Percentiles rank a stretch among this genome's conserved stretches.
Evolutionary conservation across 2,797 vertebrate species (phyloP).

Genomic region (Simalia tracyae): DNA sequence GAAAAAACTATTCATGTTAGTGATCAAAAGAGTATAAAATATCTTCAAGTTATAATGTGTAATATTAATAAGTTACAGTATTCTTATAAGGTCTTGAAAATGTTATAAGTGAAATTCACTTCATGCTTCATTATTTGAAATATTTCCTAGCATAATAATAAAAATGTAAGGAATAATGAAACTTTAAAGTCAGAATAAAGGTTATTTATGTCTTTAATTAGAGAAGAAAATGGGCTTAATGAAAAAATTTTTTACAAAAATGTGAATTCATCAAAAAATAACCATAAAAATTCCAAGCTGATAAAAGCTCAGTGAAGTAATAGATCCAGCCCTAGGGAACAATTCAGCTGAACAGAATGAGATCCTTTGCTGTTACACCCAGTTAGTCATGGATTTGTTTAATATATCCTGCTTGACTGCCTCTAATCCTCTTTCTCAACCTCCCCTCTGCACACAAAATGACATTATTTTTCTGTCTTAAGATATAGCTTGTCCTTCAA

Average conservation of each 20-base stretch:
- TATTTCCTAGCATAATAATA: constrained; percentile 71
- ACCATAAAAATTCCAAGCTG: constrained; percentile 81
- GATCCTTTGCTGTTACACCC: constrained; percentile 77
- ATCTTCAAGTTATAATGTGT: not conserved
- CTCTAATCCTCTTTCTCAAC: constrained; percentile 75
- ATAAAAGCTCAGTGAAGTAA: constrained; percentile 75
- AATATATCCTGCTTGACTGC: constrained; percentile 72
- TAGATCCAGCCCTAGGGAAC: constrained; percentile 73
- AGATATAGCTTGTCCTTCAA: constrained; percentile 48
- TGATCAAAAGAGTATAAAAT: constrained; percentile 17
- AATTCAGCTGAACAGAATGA: constrained; percentile 76
- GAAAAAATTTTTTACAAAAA: constrained; percentile 76
- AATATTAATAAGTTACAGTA: constrained; percentile 46
- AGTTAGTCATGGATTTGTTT: constrained; percentile 79
- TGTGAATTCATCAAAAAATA: constrained; percentile 75
- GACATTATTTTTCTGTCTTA: constrained; percentile 68
- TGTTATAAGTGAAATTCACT: constrained; percentile 65
- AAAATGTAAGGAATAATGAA: constrained; percentile 73
- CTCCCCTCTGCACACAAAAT: constrained; percentile 63
- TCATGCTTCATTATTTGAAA: constrained; percentile 75
- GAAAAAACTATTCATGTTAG: constrained; percentile 31
- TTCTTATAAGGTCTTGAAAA: constrained; percentile 63
- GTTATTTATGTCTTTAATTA: constrained; percentile 81
- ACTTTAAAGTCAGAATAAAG: constrained; percentile 76
- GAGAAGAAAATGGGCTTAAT: constrained; percentile 74